These are phyloP conservation scores for Carlito syrichta DNA, from an alignment of 2,113 vertebrate species.

Conservation along the genomic window DNA sequence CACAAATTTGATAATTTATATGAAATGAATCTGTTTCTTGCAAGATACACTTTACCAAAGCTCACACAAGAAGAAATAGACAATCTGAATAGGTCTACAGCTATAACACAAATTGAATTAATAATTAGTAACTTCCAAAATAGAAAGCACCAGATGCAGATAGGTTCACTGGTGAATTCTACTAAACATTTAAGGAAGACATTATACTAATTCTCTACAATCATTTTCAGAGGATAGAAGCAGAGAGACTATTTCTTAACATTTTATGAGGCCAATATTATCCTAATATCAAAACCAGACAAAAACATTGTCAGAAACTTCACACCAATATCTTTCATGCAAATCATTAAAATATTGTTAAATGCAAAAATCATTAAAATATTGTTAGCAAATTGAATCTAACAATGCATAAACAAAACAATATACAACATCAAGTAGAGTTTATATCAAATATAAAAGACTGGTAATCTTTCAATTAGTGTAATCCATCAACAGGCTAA, in stretches of 20 bases:
- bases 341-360: not conserved
- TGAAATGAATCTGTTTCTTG: not conserved
- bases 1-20: not conserved
- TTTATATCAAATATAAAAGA: not conserved
- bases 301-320: not conserved
- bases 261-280: not conserved
- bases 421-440: not conserved
- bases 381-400: not conserved
- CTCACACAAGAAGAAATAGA: not conserved
- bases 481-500: not conserved
- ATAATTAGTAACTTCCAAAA: too few species aligned
- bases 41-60: not conserved
- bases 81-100: not conserved
- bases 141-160: not conserved
- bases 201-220: not conserved
- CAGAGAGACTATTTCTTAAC: not conserved
- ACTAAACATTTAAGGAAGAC: not conserved
- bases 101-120: not conserved
- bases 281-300: not conserved
- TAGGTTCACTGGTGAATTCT: not conserved
- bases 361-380: not conserved
- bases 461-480: too few species aligned
- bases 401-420: not conserved
- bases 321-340: not conserved
- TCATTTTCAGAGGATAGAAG: not conserved